phyloP scores from a whole-genome alignment of 2,797 vertebrate species.

The Oryzias dopingdopingensis region DNA sequence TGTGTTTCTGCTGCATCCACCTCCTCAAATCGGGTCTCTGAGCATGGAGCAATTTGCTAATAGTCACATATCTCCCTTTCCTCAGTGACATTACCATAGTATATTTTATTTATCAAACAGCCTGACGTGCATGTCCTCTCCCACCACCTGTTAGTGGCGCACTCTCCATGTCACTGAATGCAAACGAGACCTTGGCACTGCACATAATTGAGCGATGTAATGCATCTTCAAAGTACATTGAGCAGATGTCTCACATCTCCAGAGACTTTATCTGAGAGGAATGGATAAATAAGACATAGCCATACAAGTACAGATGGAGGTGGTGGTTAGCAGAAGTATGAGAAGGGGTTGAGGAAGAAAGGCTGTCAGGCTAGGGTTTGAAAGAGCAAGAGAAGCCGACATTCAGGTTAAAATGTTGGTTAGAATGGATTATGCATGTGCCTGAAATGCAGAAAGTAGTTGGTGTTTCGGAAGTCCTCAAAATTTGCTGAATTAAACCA shows the following conservation, averaged over 20 bases:
- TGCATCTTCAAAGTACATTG: slow-evolving; percentile 78
- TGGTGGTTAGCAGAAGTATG: slow-evolving; percentile 34
- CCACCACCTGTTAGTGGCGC: slow-evolving; percentile 76
- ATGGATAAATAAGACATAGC: slow-evolving; percentile 79
- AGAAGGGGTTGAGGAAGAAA: slow-evolving; percentile 21
- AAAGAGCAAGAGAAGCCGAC: slow-evolving; percentile 29
- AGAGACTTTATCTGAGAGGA: slow-evolving; percentile 75
- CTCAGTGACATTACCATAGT: slow-evolving; percentile 70
- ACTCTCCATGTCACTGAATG: slow-evolving; percentile 72
- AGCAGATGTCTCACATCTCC: slow-evolving; percentile 80
- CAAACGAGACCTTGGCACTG: slow-evolving; percentile 69
- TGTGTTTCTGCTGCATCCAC: slow-evolving; percentile 24
- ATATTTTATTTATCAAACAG: slow-evolving; percentile 81
- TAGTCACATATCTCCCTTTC: slow-evolving; percentile 59
- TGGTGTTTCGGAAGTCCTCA: background rate
- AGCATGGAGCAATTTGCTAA: slow-evolving; percentile 52
- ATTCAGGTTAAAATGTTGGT: slow-evolving; percentile 11
- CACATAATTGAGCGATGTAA: slow-evolving; percentile 72
- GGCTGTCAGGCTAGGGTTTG: slow-evolving; percentile 35
- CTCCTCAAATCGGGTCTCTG: slow-evolving; percentile 33
- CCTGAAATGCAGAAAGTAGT: slow-evolving; percentile 3
- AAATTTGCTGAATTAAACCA: background rate
- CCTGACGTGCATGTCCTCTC: slow-evolving; percentile 57
- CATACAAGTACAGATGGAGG: slow-evolving; percentile 64
- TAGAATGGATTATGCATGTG: background rate